Conservation (phyloP, 2,797 vertebrate genomes). For the Neoniphon sammara region DNA sequence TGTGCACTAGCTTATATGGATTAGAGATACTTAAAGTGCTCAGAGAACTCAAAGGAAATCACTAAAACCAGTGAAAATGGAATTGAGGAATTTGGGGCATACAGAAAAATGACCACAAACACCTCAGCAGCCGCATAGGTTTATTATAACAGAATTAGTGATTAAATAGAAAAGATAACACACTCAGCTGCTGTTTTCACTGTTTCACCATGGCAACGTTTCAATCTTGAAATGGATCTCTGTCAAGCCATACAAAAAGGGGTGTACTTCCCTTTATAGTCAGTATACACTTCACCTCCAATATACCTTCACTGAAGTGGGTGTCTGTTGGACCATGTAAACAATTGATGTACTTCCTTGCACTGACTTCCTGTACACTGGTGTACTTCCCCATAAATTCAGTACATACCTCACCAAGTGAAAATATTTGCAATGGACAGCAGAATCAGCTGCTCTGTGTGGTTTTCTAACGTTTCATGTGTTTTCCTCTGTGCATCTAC, state of each 20-base stretch:
- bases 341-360: neutral
- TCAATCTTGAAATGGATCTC: constrained; percentile 9
- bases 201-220: neutral
- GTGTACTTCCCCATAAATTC: neutral
- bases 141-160: constrained; percentile 20
- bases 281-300: neutral
- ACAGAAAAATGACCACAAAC: constrained; percentile 41
- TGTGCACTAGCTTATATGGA: constrained; percentile 39
- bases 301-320: neutral
- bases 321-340: constrained; percentile 4
- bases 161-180: constrained; percentile 39
- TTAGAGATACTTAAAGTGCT: constrained; percentile 33
- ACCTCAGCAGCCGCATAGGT: constrained; percentile 41
- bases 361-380: too few species aligned
- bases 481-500: neutral
- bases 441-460: constrained; percentile 17
- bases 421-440: constrained; percentile 18
- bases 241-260: neutral
- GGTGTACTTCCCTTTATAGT: neutral
- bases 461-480: constrained; percentile 5
- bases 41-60: constrained; percentile 41
- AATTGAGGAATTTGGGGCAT: constrained; percentile 41
- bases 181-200: constrained; percentile 13
- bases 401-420: neutral
- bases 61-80: constrained; percentile 39